These are phyloP conservation scores for Neolamprologus longior DNA, from an alignment of 2,113 vertebrate genomes.

Conservation along the genomic window DNA sequence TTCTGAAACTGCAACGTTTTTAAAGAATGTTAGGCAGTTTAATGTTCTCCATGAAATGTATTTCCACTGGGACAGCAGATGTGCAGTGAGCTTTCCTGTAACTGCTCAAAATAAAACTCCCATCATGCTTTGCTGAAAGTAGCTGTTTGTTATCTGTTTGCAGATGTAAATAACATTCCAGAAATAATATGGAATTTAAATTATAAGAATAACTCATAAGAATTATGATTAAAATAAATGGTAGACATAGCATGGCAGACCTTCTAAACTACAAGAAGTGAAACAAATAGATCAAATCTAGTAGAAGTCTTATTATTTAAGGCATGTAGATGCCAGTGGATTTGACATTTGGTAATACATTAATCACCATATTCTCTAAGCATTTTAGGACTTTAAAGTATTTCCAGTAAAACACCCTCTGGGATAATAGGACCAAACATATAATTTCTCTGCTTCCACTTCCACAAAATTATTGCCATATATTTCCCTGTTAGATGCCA, in stretches of 20 bases:
- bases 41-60: neutral
- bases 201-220: neutral
- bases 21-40: neutral
- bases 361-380: neutral
- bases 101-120: neutral
- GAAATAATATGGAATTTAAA: constrained; percentile 10
- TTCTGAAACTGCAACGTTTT: neutral
- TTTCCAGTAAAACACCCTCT: neutral
- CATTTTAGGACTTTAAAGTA: neutral
- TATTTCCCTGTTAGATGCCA: constrained; percentile 32
- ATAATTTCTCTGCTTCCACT: constrained; percentile 8
- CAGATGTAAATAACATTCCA: constrained; percentile 25
- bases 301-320: neutral
- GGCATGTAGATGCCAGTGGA: neutral
- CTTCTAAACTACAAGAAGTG: neutral
- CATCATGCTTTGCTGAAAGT: neutral
- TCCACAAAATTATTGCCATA: constrained; percentile 29
- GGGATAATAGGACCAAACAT: neutral
- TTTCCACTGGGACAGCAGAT: neutral
- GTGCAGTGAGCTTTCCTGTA: neutral
- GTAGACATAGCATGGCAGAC: neutral
- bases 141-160: neutral
- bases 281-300: neutral
- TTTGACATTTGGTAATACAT: neutral
- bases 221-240: constrained; percentile 1